Evolutionary conservation across 2,888 invertebrate species (phyloP), one percentile per base, ranked within the genome.

Genomic region (Heterodera filipjevi): DNA sequence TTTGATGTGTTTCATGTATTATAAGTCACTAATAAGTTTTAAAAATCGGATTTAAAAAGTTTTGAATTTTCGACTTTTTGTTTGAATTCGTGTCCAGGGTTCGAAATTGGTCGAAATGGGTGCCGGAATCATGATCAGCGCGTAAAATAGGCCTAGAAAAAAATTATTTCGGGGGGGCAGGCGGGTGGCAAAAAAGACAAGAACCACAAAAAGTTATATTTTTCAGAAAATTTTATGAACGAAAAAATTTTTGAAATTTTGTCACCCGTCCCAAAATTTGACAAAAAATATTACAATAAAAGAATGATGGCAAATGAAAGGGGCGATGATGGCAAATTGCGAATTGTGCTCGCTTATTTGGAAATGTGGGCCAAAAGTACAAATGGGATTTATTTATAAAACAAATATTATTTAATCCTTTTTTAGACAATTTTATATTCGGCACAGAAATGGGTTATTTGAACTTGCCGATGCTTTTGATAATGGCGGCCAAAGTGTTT

Each of bases 241-340:
- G 59, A 59, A 59, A 59, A 27, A 59, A 59, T 59, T 59, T 27
- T 59, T n/a, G 59, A 59, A 59, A 59, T 59, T n/a, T 59, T 59
- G 27, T 59, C 59, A 19, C 22, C 53, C 53, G 53, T 22, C 53
- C 19, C 2, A 53, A 53, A 53, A 59, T 27, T 59, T 5, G 59
- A 59, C 27, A 27, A 59, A 59, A 59, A n/a, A n/a, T n/a, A 59
- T 59, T 39, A 39, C 39, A 59, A 10, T 59, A 5, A 10, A 10
- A 22, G 12, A 59, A n/a, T 59, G 27, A 8, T 59, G 22, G 19
- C 14, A n/a, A 59, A 59, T 27, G 8, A 59, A n/a, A 59, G 27
- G n/a, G 10, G 27, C 59, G 12, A 59, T n/a, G 59, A 59, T 8
- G n/a, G n/a, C n/a, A 59, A 27, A 12, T 27, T 59, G 59, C 59